Percentiles rank a stretch among this genome's conserved stretches.
Conservation (phyloP, 1,140 invertebrate species). For the Centruroides sculpturatus region DNA sequence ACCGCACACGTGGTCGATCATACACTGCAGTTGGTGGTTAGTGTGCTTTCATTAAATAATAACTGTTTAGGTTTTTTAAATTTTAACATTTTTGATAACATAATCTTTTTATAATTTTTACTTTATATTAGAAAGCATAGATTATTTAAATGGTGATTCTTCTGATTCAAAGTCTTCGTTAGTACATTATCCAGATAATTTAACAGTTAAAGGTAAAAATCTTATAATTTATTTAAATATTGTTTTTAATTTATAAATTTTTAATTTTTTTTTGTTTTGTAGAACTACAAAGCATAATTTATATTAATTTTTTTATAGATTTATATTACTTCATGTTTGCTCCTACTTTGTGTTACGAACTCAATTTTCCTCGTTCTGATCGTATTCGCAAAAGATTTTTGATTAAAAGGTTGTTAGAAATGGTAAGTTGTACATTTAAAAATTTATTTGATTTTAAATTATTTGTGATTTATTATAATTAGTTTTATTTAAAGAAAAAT, state of each 20-base stretch:
- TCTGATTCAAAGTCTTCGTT: constrained; percentile 8
- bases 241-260: not conserved
- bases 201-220: constrained; percentile 45
- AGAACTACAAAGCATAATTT: no score
- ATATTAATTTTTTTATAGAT: constrained; percentile 42
- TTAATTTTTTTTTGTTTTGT: no score
- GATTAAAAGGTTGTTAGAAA: constrained; percentile 34
- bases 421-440: constrained; percentile 26
- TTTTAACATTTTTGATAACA: no score
- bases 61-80: no score
- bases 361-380: constrained; percentile 86
- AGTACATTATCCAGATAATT: constrained; percentile 72
- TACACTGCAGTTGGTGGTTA: no score
- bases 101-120: no score
- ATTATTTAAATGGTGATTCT: no score
- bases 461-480: constrained; percentile 2
- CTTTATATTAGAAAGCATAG: no score
- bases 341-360: constrained; percentile 94
- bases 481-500: constrained; percentile 4
- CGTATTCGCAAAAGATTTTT: constrained; percentile 59
- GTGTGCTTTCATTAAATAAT: no score
- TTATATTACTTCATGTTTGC: constrained; percentile 85
- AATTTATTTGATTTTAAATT: not conserved
- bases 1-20: not conserved
- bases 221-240: not conserved